These are phyloP conservation scores for Astropecten irregularis DNA, from an alignment of 53 echinoderm and acorn worm genomes.

Conservation along the genomic window DNA sequence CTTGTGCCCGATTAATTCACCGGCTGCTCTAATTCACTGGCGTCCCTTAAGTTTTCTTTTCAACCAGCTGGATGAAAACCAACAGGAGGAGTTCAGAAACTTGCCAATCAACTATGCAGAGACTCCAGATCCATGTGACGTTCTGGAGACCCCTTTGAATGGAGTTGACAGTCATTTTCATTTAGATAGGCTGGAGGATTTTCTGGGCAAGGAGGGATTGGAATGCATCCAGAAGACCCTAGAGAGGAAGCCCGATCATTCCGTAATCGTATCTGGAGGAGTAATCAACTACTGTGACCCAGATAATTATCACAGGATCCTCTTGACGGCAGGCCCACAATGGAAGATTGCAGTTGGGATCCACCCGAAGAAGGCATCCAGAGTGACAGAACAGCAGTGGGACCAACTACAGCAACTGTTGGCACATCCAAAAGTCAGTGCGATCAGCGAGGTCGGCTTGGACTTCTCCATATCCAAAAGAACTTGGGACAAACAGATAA, in stretches of 20 bases:
- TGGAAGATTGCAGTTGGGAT: constrained; percentile 57
- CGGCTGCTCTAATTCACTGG: constrained; percentile 24
- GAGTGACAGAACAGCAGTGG: neutral
- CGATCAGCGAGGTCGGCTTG: constrained; percentile 52
- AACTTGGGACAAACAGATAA: constrained; percentile 11
- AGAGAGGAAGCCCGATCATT: neutral
- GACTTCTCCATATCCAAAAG: constrained; percentile 3
- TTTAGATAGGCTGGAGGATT: constrained; percentile 34
- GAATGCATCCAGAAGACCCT: neutral
- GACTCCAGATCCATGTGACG: neutral
- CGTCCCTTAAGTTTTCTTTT: constrained; percentile 11
- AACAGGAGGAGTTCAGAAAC: neutral
- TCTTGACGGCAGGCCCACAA: neutral
- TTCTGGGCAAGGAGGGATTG: neutral
- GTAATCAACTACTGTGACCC: constrained; percentile 50
- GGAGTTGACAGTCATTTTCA: constrained; percentile 59
- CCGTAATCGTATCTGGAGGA: constrained; percentile 25
- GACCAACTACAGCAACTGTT: constrained; percentile 19
- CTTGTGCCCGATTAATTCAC: constrained; percentile 25
- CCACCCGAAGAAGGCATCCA: constrained; percentile 33
- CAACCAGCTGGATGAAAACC: neutral
- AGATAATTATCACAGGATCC: neutral
- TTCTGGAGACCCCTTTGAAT: neutral
- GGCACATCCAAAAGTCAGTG: constrained; percentile 3
- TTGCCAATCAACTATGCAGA: neutral